phyloP scores from a whole-genome alignment of 2,797 vertebrate genomes.

The Lepus oiostolus region DNA sequence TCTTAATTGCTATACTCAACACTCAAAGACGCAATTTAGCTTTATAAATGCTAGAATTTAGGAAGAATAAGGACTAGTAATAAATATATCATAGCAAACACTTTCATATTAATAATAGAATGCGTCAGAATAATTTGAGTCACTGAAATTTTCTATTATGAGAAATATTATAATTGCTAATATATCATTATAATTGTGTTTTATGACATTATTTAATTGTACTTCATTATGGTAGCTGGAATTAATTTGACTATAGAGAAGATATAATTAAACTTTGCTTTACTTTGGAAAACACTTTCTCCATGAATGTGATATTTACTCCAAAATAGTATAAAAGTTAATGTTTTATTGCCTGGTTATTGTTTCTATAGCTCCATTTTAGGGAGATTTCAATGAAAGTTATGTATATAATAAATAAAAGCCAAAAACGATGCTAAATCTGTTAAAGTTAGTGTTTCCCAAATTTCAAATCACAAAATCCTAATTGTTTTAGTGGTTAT shows the following conservation, averaged over 20 bases:
- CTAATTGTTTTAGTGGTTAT: background rate
- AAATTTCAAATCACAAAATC: background rate
- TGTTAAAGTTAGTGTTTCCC: background rate
- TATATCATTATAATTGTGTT: background rate
- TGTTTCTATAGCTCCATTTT: background rate
- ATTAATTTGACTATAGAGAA: background rate
- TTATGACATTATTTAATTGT: background rate
- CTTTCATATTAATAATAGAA: background rate
- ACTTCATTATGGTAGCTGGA: background rate
- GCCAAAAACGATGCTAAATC: background rate
- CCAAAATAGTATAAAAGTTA: background rate
- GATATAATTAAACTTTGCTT: background rate
- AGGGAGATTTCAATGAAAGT: background rate
- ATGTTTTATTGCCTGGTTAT: background rate
- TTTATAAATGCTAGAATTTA: background rate
- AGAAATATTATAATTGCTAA: background rate
- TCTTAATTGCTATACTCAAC: too few species aligned
- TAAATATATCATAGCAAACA: background rate
- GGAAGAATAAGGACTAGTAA: background rate
- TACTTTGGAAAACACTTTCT: background rate
- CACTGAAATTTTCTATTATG: background rate
- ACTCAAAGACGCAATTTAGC: too few species aligned
- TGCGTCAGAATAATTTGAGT: background rate
- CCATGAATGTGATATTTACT: background rate
- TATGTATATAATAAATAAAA: background rate